These are phyloP conservation scores for Melipona bicolor DNA, from an alignment of 2,888 invertebrate species.

Conservation along the genomic window DNA sequence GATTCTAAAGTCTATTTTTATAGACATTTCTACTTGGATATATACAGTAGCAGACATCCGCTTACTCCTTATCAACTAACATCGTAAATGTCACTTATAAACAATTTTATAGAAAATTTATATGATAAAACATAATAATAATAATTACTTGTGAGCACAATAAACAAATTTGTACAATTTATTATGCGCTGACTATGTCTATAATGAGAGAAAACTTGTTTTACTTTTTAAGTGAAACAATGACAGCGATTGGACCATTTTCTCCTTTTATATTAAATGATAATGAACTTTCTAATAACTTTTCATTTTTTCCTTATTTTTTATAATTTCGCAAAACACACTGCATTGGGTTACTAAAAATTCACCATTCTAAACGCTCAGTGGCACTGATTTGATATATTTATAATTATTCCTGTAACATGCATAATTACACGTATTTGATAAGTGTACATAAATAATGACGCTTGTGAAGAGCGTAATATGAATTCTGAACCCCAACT, in stretches of 20 bases:
- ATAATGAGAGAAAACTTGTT: constrained; percentile 65
- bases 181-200: constrained; percentile 80
- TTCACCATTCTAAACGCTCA: constrained; percentile 64
- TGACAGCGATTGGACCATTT: constrained; percentile 50
- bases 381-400: constrained; percentile 70
- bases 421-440: constrained; percentile 59
- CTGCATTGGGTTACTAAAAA: constrained; percentile 55
- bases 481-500: constrained; percentile 68
- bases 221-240: constrained; percentile 30
- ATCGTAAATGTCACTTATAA: constrained; percentile 79
- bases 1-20: constrained; percentile 59
- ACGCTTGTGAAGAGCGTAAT: constrained; percentile 44
- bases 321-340: constrained; percentile 42
- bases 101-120: constrained; percentile 83
- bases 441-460: constrained; percentile 63
- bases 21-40: constrained; percentile 64
- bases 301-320: constrained; percentile 29
- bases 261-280: constrained; percentile 14
- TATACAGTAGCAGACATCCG: constrained; percentile 72
- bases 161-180: constrained; percentile 83
- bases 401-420: constrained; percentile 60
- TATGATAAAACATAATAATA: constrained; percentile 80
- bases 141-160: constrained; percentile 80
- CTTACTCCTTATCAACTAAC: constrained; percentile 72
- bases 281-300: constrained; percentile 26